Percentiles rank a stretch among this genome's conserved stretches.
phyloP scores from a whole-genome alignment of 2,797 vertebrate genomes.

The Cyprinodon diabolis region DNA sequence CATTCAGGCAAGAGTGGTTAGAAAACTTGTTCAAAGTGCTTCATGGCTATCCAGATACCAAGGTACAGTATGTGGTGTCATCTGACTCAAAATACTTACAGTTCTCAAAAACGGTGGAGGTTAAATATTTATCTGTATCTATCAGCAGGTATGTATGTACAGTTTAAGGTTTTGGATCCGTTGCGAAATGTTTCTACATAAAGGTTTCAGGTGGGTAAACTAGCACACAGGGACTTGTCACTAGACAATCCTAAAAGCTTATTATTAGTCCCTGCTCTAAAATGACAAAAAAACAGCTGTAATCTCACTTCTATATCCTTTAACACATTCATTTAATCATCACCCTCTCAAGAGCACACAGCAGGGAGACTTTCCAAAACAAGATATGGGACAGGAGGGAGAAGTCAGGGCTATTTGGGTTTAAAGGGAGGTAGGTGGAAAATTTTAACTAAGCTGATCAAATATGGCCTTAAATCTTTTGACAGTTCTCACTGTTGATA shows the following conservation, averaged over 20 bases:
- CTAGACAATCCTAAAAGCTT: conserved; percentile 32
- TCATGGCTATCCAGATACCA: conserved; percentile 60
- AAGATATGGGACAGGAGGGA: conserved; percentile 10
- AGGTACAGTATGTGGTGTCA: conserved; percentile 34
- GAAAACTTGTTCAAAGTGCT: conserved; percentile 75
- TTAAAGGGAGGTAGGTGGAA: conserved; percentile 1
- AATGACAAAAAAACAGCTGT: conserved; percentile 28
- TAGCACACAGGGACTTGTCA: conserved; percentile 29
- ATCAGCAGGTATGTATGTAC: conserved; percentile 36
- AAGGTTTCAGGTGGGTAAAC: background rate
- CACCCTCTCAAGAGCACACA: conserved; percentile 39
- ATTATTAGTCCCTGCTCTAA: conserved; percentile 41
- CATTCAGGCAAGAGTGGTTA: conserved; percentile 74
- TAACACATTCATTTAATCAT: conserved; percentile 69
- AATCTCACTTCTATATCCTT: conserved; percentile 44
- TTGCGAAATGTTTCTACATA: conserved; percentile 32
- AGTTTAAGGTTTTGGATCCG: conserved; percentile 44
- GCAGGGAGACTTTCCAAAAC: conserved; percentile 23
- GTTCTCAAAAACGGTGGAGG: conserved; percentile 22
- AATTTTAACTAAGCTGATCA: conserved; percentile 17
- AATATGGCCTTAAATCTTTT: conserved; percentile 57
- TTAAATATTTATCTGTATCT: conserved; percentile 39
- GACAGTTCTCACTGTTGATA: conserved; percentile 47
- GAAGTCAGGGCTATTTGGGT: conserved; percentile 9
- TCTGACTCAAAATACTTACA: conserved; percentile 41